These are phyloP conservation scores for Drosophila malerkotliana DNA, from an alignment of 1,140 invertebrate species.

Conservation along the genomic window DNA sequence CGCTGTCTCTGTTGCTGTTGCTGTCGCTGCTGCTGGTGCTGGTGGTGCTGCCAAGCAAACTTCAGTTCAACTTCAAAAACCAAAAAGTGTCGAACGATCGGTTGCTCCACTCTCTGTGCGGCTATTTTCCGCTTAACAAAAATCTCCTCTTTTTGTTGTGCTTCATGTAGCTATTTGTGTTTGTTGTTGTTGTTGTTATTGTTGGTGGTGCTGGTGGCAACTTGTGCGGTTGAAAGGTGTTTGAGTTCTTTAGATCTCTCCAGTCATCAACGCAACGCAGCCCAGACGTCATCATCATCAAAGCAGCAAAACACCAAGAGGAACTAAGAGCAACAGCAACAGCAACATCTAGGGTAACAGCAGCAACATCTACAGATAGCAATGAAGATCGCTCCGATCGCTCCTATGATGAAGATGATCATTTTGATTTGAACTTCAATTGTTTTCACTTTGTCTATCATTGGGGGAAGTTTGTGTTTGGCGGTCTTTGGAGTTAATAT, in stretches of 20 bases:
- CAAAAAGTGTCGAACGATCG: slow-evolving; percentile 75
- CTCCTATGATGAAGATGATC: slow-evolving; percentile 47
- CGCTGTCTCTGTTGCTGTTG: slow-evolving; percentile 51
- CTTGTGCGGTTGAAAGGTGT: slow-evolving; percentile 73
- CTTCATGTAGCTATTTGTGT: slow-evolving; percentile 27
- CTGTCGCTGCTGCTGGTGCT: slow-evolving; percentile 48
- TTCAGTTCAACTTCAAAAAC: slow-evolving; percentile 75
- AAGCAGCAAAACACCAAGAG: slow-evolving; percentile 26
- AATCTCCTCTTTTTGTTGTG: slow-evolving; percentile 41
- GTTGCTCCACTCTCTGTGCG: slow-evolving; percentile 64
- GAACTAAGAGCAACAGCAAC: neutral
- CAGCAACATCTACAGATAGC: slow-evolving; percentile 27
- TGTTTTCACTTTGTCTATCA: slow-evolving; percentile 74
- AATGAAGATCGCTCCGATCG: slow-evolving; percentile 23
- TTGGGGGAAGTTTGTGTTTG: slow-evolving; percentile 59
- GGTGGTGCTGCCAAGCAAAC: slow-evolving; percentile 62
- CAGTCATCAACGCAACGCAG: slow-evolving; percentile 69
- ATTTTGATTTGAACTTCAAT: slow-evolving; percentile 72
- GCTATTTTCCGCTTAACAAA: slow-evolving; percentile 81
- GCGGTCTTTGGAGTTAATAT: slow-evolving; percentile 60
- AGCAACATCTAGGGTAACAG: slow-evolving; percentile 39
- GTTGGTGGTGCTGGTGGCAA: slow-evolving; percentile 42
- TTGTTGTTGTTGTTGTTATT: slow-evolving; percentile 18
- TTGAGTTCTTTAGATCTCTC: slow-evolving; percentile 82
- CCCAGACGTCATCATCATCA: slow-evolving; percentile 57